Evolutionary conservation across 2,113 vertebrate species (phyloP), one percentile per base, ranked within the genome.

Genomic region (Felis chaus): DNA sequence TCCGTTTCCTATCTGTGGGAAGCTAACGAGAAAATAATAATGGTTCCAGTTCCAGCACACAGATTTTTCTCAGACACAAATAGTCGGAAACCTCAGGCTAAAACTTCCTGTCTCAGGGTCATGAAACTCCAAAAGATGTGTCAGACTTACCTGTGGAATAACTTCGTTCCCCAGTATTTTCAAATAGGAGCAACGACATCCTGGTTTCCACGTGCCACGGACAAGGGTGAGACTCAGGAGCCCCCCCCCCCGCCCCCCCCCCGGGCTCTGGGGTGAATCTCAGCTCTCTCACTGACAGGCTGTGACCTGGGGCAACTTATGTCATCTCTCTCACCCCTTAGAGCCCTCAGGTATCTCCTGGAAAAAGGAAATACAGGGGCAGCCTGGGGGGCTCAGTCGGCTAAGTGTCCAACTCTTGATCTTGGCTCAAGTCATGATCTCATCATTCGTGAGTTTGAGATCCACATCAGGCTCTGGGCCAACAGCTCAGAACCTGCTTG

Each of bases 21-120:
- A 98, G 97, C 93, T n/a, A 81, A 96, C 92, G 73, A 97, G 92
- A 97, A 98, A 97, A 98, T 97, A 91, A 97, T 94, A 92, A 36
- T 41, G 48, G 83, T 91, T 97, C 39, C 4, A n/a, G n/a, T 94
- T 96, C 91, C 94, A 97, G 94, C 80, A 94, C 87, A 96, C 78
- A 61, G 74, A 89, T 45, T 50, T 79, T 88, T 89, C 63, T 66
- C 94, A 87, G 66, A 87, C 31, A 11, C 80, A 33, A 92, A 84
- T 80, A 94, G 63, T 97, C 65, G 86, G 82, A 96, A 94, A 90
- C 57, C 85, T 76, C 39, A 92, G 66, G 65, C 69, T 92, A 66
- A 88, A 76, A 48, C 36, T 89, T 96, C 80, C 61, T 79, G 39
- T 50, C 23, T 84, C 36, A 19, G 63, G 91, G 81, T 95, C 94